Conservation (phyloP, 1,140 invertebrate species). For the Lamellibrachia luymesi region DNA sequence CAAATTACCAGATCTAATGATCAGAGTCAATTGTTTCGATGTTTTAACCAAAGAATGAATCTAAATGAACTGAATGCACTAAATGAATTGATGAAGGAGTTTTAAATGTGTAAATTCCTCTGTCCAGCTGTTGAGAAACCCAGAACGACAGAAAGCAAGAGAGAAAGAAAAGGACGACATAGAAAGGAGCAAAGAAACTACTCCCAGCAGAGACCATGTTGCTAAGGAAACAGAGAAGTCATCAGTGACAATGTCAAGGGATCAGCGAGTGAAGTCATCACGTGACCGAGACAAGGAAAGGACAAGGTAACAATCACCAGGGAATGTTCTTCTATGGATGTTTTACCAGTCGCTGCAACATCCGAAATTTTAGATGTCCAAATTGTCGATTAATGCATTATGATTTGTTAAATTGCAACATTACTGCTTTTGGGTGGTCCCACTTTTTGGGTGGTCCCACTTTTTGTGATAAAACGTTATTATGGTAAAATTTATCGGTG, state of each 20-base stretch:
- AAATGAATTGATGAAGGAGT: no score
- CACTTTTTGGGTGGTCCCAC: no score
- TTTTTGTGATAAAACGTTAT: no score
- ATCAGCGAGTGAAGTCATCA: conserved; percentile 16
- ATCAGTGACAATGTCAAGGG: conserved; percentile 22
- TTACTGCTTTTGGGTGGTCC: no score
- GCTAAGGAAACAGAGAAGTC: conserved; percentile 21
- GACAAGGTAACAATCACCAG: conserved; percentile 3
- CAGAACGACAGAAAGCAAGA: conserved; percentile 42
- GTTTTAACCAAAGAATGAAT: no score
- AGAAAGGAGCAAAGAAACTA: conserved; percentile 10
- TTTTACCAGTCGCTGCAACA: not conserved
- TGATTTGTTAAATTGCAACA: no score
- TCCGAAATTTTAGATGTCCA: no score
- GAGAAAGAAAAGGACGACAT: conserved; percentile 23
- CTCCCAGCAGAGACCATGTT: not conserved
- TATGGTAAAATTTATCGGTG: no score
- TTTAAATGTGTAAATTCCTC: conserved; percentile 23
- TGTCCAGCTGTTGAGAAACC: conserved; percentile 39
- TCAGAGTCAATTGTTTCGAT: no score
- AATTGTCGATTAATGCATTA: no score
- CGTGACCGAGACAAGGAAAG: conserved; percentile 24
- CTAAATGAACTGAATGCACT: no score
- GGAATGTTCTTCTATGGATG: not conserved
- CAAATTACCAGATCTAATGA: no score